Evolutionary conservation across 2,888 invertebrate species (phyloP).

Genomic region (Perdita meconis): DNA sequence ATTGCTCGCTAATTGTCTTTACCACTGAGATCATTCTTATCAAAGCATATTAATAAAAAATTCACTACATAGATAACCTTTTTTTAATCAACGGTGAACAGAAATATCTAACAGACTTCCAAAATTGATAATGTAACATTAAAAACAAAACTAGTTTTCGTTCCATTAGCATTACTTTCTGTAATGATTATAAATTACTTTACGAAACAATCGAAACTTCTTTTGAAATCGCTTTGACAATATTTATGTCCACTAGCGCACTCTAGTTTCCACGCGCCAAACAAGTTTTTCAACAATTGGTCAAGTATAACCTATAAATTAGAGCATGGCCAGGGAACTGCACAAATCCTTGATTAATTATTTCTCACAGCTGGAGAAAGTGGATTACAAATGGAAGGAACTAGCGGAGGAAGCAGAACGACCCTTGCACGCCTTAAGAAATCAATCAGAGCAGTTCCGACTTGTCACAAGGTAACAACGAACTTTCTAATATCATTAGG

Average conservation of each 20-base stretch:
- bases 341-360: slow-evolving; percentile 72
- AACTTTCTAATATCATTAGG: slow-evolving; percentile 19
- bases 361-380: slow-evolving; percentile 69
- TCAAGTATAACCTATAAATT: slow-evolving; percentile 61
- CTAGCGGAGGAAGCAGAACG: slow-evolving; percentile 44
- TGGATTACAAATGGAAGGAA: slow-evolving; percentile 70
- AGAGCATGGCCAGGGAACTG: slow-evolving; percentile 70
- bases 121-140: neutral
- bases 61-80: neutral
- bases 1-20: neutral
- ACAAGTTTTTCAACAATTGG: neutral
- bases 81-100: neutral
- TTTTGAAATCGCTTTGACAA: neutral
- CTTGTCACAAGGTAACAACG: slow-evolving; percentile 65
- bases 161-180: too few species aligned
- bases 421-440: slow-evolving; percentile 68
- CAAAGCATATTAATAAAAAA: neutral
- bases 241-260: slow-evolving; percentile 38
- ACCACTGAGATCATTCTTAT: neutral
- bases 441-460: slow-evolving; percentile 76
- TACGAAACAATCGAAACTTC: neutral
- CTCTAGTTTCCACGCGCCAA: slow-evolving; percentile 27
- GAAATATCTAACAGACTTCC: neutral
- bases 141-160: too few species aligned
- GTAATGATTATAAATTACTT: too few species aligned